A percentile compares a stretch with the other conserved stretches of the same genome.
These are phyloP conservation scores for Dynastes grantii DNA, from an alignment of 2,888 invertebrate species.

Conservation along the genomic window DNA sequence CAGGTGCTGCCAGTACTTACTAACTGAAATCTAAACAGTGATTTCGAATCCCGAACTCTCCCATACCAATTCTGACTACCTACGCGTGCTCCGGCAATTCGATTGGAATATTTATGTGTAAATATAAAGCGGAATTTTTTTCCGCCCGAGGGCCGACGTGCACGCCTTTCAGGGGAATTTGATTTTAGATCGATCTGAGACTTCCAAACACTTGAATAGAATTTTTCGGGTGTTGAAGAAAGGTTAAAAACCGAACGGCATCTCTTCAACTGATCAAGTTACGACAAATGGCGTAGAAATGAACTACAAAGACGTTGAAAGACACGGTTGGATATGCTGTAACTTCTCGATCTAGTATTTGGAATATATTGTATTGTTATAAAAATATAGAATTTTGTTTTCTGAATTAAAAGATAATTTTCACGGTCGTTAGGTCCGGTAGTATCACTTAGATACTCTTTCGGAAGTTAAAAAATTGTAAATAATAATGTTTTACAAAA, in stretches of 20 bases:
- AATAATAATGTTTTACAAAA: too few species aligned
- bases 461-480: too few species aligned
- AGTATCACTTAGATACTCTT: too few species aligned
- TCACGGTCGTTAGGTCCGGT: too few species aligned
- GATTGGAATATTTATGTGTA: constrained; percentile 65
- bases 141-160: constrained; percentile 54
- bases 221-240: constrained; percentile 37
- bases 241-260: constrained; percentile 43
- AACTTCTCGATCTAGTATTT: not conserved
- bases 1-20: constrained; percentile 57
- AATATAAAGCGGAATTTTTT: constrained; percentile 61
- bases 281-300: constrained; percentile 15
- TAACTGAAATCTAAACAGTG: constrained; percentile 62
- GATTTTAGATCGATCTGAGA: constrained; percentile 54
- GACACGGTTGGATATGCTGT: not conserved
- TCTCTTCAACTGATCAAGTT: constrained; percentile 38
- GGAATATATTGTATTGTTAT: not conserved
- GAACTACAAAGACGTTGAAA: constrained; percentile 15
- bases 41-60: constrained; percentile 55
- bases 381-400: too few species aligned
- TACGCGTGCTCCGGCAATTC: constrained; percentile 58
- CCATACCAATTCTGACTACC: constrained; percentile 24
- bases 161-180: constrained; percentile 56
- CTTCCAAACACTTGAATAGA: constrained; percentile 43
- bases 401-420: too few species aligned